phyloP scores from a whole-genome alignment of 1,140 invertebrate species.

The Macrosteles quadrilineatus region DNA sequence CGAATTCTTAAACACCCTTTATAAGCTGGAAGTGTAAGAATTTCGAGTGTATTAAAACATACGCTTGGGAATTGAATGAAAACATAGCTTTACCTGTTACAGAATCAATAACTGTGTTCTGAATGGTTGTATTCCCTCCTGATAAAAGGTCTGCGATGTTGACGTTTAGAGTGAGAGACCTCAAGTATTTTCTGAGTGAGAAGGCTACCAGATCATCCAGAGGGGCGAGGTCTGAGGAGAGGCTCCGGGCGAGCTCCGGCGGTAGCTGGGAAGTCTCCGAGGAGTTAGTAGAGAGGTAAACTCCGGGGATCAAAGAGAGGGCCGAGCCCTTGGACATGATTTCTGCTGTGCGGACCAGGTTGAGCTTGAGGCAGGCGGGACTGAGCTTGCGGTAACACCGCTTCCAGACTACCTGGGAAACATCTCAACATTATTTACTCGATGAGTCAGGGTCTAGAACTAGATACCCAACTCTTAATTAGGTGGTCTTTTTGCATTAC shows the following conservation, averaged over 20 bases:
- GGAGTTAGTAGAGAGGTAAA: constrained; percentile 9
- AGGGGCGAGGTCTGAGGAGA: constrained; percentile 6
- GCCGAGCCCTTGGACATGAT: constrained; percentile 65
- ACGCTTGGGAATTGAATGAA: too few relatives aligned
- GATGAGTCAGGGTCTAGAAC: too few relatives aligned
- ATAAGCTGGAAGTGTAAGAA: too few relatives aligned
- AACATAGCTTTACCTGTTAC: background rate
- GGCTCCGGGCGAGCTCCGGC: constrained; percentile 21
- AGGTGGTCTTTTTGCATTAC: too few relatives aligned
- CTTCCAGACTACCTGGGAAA: constrained; percentile 35
- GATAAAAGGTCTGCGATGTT: constrained; percentile 66
- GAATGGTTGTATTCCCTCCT: constrained; percentile 52
- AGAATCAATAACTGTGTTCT: background rate
- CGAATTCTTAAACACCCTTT: too few relatives aligned
- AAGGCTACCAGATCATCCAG: background rate
- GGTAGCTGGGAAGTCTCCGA: constrained; percentile 17
- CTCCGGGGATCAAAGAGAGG: constrained; percentile 56
- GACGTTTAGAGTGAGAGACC: constrained; percentile 69
- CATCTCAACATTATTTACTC: background rate
- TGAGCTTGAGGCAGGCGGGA: constrained; percentile 73
- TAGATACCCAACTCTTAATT: too few relatives aligned
- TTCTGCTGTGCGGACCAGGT: constrained; percentile 73
- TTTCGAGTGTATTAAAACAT: too few relatives aligned
- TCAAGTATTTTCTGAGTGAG: background rate
- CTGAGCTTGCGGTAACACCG: constrained; percentile 67